Conservation (phyloP, 2,888 invertebrate genomes). For the Monochamus alternatus region DNA sequence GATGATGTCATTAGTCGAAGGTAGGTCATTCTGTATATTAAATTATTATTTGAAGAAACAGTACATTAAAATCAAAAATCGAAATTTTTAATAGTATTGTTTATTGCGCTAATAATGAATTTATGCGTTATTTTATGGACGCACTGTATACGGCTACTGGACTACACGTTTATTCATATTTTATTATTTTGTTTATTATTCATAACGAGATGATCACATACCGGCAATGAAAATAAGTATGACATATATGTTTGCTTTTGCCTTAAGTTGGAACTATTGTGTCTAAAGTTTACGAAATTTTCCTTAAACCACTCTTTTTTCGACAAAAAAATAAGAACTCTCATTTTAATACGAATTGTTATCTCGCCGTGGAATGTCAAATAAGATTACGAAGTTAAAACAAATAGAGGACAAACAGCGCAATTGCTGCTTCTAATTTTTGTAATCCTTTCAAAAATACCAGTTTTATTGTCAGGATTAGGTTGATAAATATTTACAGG, state of each 20-base stretch:
- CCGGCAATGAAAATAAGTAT: background rate
- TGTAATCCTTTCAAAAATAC: conserved; percentile 13
- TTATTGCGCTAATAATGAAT: too few relatives aligned
- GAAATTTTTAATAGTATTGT: too few relatives aligned
- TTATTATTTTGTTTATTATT: background rate
- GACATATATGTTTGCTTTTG: conserved; percentile 1
- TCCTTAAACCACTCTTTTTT: background rate
- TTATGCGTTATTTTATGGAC: too few relatives aligned
- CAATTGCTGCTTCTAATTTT: conserved; percentile 18
- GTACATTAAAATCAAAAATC: too few relatives aligned
- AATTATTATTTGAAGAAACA: too few relatives aligned
- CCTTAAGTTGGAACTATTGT: conserved; percentile 1
- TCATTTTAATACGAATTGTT: conserved; percentile 7
- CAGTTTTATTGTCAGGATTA: conserved; percentile 15
- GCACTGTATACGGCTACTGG: too few relatives aligned
- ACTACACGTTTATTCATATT: background rate
- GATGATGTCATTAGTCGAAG: too few relatives aligned
- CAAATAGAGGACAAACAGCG: conserved; percentile 11
- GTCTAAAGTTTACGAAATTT: conserved; percentile 9
- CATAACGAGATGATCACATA: background rate
- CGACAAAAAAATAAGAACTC: background rate
- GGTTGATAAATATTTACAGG: conserved; percentile 21
- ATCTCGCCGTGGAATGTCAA: conserved; percentile 15
- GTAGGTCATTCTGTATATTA: too few relatives aligned
- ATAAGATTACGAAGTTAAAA: conserved; percentile 16